Conservation (phyloP, 2,888 invertebrate genomes). For the Vanessa cardui region DNA sequence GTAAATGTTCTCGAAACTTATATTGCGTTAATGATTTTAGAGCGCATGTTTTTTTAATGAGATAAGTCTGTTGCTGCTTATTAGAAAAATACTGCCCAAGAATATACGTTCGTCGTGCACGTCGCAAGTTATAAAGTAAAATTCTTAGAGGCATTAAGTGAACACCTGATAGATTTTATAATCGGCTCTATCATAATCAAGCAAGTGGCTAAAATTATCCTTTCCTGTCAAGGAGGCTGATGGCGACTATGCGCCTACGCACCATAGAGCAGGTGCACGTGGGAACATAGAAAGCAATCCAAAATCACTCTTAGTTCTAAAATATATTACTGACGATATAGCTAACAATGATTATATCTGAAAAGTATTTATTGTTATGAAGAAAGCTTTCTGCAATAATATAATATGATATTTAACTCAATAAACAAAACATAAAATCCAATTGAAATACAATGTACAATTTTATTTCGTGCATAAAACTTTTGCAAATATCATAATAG, state of each 20-base stretch:
- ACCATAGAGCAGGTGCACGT: constrained; percentile 47
- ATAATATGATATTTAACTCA: too few relatives aligned
- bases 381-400: too few relatives aligned
- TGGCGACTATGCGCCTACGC: constrained; percentile 42
- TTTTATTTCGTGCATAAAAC: too few relatives aligned
- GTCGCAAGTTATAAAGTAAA: too few relatives aligned
- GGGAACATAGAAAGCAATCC: constrained; percentile 35
- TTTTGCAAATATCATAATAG: too few relatives aligned
- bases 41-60: constrained; percentile 53
- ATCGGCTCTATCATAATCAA: constrained; percentile 43
- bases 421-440: too few relatives aligned
- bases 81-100: constrained; percentile 12
- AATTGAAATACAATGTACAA: too few relatives aligned
- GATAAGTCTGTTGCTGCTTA: constrained; percentile 18
- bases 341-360: too few relatives aligned
- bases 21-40: constrained; percentile 63
- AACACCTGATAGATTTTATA: constrained; percentile 29
- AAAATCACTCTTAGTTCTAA: constrained; percentile 19
- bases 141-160: constrained; percentile 1
- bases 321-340: too few relatives aligned
- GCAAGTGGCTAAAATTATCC: constrained; percentile 43
- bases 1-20: constrained; percentile 66
- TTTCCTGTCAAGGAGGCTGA: constrained; percentile 43
- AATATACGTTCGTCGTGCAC: not conserved
- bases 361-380: too few relatives aligned